These are phyloP conservation scores for Cottoperca gobio DNA, from an alignment of 2,797 vertebrate species.

Conservation along the genomic window DNA sequence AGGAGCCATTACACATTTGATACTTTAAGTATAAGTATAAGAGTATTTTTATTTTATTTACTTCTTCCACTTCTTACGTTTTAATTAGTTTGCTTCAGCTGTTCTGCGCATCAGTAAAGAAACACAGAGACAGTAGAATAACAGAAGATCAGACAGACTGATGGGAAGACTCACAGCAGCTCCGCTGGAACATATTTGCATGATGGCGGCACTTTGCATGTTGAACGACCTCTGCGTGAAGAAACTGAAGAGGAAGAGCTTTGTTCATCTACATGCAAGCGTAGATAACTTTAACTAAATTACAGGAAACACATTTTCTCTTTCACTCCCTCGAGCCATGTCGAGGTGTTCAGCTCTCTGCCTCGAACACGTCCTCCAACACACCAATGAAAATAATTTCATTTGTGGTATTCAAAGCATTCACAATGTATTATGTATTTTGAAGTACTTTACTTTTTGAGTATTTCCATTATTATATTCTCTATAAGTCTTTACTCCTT, in stretches of 20 bases:
- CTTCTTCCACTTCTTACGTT: neutral
- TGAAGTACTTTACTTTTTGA: neutral
- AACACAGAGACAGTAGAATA: neutral
- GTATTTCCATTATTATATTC: too few species aligned
- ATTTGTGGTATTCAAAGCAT: neutral
- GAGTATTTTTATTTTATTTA: too few species aligned
- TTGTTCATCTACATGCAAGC: conserved; percentile 10
- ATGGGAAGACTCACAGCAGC: conserved; percentile 8
- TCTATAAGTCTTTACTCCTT: too few species aligned
- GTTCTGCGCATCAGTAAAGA: neutral
- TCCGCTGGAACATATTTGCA: conserved; percentile 69
- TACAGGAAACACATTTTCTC: too few species aligned
- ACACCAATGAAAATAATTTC: neutral
- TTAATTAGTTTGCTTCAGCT: neutral
- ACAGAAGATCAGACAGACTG: conserved; percentile 19
- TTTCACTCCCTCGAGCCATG: too few species aligned
- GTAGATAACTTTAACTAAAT: too few species aligned
- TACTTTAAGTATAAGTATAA: too few species aligned
- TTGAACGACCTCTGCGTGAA: conserved; percentile 22
- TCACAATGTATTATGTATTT: neutral
- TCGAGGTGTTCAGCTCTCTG: neutral
- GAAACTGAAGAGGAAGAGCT: conserved; percentile 8
- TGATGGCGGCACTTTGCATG: conserved; percentile 71
- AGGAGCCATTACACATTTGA: neutral
- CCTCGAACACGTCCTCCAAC: neutral